phyloP scores from a whole-genome alignment of 2,113 vertebrate genomes.

The Mustelus asterias region DNA sequence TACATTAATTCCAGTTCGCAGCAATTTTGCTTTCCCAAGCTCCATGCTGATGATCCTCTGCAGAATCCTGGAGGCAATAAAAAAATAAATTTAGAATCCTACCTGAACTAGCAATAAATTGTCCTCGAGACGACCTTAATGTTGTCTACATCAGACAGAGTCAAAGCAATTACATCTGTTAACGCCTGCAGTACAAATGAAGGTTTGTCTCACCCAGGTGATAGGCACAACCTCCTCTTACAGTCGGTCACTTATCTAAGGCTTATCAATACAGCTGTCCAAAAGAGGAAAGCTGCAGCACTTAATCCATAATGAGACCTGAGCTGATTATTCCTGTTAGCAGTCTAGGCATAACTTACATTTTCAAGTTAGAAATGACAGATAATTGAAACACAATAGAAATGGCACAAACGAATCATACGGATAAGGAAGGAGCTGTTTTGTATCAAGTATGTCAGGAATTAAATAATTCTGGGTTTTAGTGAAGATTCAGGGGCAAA shows the following conservation, averaged over 20 bases:
- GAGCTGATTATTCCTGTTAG: conserved; percentile 55
- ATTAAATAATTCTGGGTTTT: not conserved
- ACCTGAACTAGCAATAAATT: not conserved
- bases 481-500: not conserved
- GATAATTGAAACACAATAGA: not conserved
- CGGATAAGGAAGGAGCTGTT: not conserved
- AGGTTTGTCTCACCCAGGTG: not conserved
- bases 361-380: not conserved
- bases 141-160: not conserved
- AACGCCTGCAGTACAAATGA: not conserved
- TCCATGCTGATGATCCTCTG: conserved; percentile 64
- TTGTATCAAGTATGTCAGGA: not conserved
- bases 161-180: conserved; percentile 1
- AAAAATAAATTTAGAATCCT: not conserved
- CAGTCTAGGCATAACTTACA: not conserved
- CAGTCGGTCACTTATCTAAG: conserved; percentile 42
- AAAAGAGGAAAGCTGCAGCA: conserved; percentile 47
- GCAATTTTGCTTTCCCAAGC: conserved; percentile 82
- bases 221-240: not conserved
- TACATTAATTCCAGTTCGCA: conserved; percentile 78
- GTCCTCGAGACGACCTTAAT: not conserved
- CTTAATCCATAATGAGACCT: conserved; percentile 60
- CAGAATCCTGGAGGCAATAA: not conserved
- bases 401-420: not conserved
- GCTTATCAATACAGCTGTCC: conserved; percentile 50